Evolutionary conservation across 2,113 vertebrate species (phyloP).

Genomic region (pig (Sus scrofa)): DNA sequence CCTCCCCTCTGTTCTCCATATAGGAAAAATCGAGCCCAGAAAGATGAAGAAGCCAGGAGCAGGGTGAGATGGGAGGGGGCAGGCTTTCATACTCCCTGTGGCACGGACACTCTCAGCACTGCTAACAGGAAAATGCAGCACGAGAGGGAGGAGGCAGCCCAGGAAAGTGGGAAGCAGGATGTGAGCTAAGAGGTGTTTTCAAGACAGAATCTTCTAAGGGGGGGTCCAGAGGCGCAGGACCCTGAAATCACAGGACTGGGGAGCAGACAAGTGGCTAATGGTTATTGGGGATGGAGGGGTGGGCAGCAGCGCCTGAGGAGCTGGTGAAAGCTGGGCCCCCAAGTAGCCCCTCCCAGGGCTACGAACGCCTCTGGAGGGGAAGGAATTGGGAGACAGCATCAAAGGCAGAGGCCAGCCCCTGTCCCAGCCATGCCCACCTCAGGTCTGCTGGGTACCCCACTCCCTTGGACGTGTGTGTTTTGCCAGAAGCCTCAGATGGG

Average conservation of each 20-base stretch:
- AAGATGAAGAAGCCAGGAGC: not conserved
- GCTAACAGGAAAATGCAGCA: not conserved
- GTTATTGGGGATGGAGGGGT: not conserved
- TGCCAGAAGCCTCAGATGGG: not conserved
- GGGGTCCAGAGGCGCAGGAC: rapidly evolving
- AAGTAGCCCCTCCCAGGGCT: rapidly evolving
- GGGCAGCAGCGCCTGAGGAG: not conserved
- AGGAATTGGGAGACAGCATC: rapidly evolving
- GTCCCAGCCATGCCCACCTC: not conserved
- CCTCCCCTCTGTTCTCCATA: not conserved
- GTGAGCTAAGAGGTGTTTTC: not conserved
- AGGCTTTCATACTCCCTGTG: not conserved
- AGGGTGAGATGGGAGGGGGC: not conserved
- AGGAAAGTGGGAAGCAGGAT: not conserved
- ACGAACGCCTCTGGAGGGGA: not conserved
- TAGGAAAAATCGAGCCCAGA: not conserved
- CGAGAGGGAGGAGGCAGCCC: not conserved
- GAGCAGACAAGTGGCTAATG: rapidly evolving
- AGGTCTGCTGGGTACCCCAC: rapidly evolving
- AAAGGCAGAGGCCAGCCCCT: not conserved
- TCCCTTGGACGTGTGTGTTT: not conserved
- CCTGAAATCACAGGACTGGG: not conserved
- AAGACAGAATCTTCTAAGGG: not conserved
- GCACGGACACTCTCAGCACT: not conserved
- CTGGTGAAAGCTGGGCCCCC: not conserved